Base-by-base conservation (phyloP, 2,888 invertebrate species). In the Amphiduros pacificus region DNA sequence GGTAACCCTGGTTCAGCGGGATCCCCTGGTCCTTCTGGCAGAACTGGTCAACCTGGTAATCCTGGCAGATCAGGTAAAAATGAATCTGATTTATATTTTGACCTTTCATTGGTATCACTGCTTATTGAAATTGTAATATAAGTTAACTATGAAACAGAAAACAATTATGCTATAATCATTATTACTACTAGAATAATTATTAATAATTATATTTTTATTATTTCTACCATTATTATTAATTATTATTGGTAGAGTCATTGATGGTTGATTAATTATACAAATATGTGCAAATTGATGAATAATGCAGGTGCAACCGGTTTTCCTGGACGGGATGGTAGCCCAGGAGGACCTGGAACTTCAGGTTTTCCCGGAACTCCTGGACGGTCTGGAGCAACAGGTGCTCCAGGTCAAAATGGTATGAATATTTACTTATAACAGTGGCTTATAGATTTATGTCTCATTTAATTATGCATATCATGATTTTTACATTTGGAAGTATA, bases 21-120 rank as follows among this genome's bases (percentile, higher is more conserved):
- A 20, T 3, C 41, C 4, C 27, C 60, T 22, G 69, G 69, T 59
- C 36, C 44, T 31, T 41, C 58, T 36, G 68, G 64, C 1, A 50
- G 64, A 26, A 60, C 49, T 48, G 56, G 56, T 5, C 51, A 31
- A 29, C 36, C 63, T 49, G 63, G 63, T 20, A 22, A 44, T 17
- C 50, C 31, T 26, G 63, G 63, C 44, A 14, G 24, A n/a, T 27
- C 14, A 17, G 61, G 61, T 31, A 29, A 11, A 24, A 14, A 51
- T 51, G 51, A 26, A 44, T 44, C n/a, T 40, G 40, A 40, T n/a
- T 14, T 14, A n/a, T 40, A 40, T 40, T 14, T 40, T 40, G 14
- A 17, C 14, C 40, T 17, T 14, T 40, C 40, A 40, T 14, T 40
- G 40, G 14, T 40, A 40, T 17, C 40, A 40, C 14, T 40, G 14